phyloP scores from a whole-genome alignment of 1,140 invertebrate genomes.

The Lasaia peninsularis region DNA sequence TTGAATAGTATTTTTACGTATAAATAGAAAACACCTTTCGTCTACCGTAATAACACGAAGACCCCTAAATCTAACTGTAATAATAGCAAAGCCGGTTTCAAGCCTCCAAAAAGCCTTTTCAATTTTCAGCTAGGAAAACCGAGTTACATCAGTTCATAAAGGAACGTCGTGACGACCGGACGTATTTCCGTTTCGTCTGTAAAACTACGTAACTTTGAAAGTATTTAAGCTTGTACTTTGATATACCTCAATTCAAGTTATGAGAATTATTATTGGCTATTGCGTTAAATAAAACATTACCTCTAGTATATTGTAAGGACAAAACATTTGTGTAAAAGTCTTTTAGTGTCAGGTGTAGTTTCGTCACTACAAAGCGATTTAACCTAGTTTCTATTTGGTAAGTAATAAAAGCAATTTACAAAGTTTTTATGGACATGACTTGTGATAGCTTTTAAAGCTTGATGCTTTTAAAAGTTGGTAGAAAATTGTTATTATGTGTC shows the following conservation, averaged over 20 bases:
- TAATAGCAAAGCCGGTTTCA: conserved; percentile 1
- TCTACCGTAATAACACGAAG: too few species aligned
- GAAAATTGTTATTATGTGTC: too few species aligned
- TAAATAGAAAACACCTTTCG: background rate
- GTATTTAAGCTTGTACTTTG: background rate
- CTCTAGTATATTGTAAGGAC: background rate
- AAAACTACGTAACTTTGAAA: conserved; percentile 2
- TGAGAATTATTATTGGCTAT: background rate
- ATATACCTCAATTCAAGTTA: background rate
- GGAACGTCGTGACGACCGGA: background rate
- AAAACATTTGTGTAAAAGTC: background rate
- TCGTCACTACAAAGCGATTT: background rate
- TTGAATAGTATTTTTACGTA: too few species aligned
- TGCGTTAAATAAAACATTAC: background rate
- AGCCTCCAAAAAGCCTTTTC: background rate
- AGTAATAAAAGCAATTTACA: background rate
- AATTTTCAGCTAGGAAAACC: conserved; percentile 4
- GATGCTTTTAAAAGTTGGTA: background rate
- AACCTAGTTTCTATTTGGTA: conserved; percentile 1
- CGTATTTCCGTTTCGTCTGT: background rate
- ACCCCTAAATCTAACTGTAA: background rate
- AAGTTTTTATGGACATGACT: background rate
- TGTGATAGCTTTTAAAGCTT: background rate
- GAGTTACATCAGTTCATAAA: background rate
- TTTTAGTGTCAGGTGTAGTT: background rate